Evolutionary conservation across 2,888 invertebrate species (phyloP).

Genomic region (Sarcophaga subvicina): DNA sequence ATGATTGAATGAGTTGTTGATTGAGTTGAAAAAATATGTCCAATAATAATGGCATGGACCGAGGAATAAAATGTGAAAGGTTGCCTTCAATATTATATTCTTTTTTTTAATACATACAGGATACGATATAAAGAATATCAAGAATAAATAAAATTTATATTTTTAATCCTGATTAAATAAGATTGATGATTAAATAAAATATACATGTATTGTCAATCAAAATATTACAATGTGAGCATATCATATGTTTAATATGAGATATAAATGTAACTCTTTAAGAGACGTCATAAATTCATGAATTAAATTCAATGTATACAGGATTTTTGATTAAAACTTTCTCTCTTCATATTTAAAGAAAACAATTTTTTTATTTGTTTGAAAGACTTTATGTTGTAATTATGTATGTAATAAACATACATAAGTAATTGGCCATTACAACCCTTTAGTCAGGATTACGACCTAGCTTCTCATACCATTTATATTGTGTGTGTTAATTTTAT

Average conservation of each 20-base stretch:
- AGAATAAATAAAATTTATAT: slow-evolving; percentile 30
- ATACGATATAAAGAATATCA: not conserved
- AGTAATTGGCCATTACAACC: too few relatives aligned
- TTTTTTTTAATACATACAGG: slow-evolving; percentile 24
- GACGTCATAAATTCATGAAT: too few relatives aligned
- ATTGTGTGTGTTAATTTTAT: too few relatives aligned
- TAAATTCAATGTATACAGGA: too few relatives aligned
- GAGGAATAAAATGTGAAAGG: slow-evolving; percentile 10
- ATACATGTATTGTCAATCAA: not conserved
- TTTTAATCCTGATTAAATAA: slow-evolving; percentile 58
- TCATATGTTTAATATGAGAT: not conserved
- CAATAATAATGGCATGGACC: slow-evolving; percentile 51
- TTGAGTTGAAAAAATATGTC: slow-evolving; percentile 61
- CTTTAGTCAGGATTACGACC: too few relatives aligned
- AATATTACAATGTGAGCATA: not conserved
- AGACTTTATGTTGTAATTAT: too few relatives aligned
- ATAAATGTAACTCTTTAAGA: too few relatives aligned
- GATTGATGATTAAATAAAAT: not conserved
- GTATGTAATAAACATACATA: too few relatives aligned
- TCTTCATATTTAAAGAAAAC: too few relatives aligned
- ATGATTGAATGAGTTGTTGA: slow-evolving; percentile 70
- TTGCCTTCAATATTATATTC: slow-evolving; percentile 23
- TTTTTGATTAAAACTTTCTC: too few relatives aligned
- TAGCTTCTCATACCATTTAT: too few relatives aligned
- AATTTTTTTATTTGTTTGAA: too few relatives aligned